Conservation (phyloP, 2,113 vertebrate genomes). For the Phylloscopus whistleri region DNA sequence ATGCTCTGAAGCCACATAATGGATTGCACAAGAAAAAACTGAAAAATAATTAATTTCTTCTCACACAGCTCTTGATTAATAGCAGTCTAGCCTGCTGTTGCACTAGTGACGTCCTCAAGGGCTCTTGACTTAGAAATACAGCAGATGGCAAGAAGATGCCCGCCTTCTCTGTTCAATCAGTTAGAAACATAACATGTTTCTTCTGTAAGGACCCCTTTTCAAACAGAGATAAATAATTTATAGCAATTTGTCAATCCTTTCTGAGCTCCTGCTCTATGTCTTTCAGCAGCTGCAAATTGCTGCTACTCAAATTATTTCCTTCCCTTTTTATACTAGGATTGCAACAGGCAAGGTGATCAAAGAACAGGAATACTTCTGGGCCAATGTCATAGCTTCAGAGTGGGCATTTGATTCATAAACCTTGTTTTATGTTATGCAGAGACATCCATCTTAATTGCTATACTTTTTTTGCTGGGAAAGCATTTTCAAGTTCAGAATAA, state of each 20-base stretch:
- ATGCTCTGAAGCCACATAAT: background rate
- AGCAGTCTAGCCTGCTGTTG: background rate
- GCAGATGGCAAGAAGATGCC: constrained; percentile 37
- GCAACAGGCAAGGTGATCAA: background rate
- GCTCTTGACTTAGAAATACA: constrained; percentile 17
- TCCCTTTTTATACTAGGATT: background rate
- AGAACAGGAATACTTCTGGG: background rate
- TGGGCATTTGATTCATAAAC: background rate
- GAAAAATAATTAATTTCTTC: background rate
- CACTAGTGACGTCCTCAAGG: constrained; percentile 13
- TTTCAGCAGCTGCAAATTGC: background rate
- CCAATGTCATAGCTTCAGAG: background rate
- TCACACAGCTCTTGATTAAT: constrained; percentile 1
- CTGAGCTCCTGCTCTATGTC: background rate
- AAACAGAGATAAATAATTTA: background rate
- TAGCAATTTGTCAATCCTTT: background rate
- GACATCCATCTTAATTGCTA: background rate
- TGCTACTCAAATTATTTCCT: background rate
- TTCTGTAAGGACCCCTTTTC: background rate
- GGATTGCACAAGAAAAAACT: background rate
- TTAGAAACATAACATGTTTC: background rate
- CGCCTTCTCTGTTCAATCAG: background rate
- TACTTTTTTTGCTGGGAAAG: background rate
- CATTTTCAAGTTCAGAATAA: background rate
- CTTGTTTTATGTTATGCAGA: background rate